A percentile compares a stretch with the other conserved stretches of the same genome.
These are phyloP conservation scores for Temnopleurus reevesii DNA, from an alignment of 53 echinoderm and acorn worm species.

Conservation along the genomic window DNA sequence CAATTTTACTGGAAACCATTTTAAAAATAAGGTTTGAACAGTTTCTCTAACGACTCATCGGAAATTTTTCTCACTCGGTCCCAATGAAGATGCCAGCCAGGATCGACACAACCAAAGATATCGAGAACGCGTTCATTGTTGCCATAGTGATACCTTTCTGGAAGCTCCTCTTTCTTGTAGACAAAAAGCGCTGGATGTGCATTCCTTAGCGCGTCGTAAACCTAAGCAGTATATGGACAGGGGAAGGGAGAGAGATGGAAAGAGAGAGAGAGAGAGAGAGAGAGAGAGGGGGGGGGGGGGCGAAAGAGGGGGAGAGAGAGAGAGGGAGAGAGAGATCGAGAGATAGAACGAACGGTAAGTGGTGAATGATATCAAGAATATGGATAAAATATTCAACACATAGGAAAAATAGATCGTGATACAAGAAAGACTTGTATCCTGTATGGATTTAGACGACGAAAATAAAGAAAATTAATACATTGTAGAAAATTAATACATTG, in stretches of 20 bases:
- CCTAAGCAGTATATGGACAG: slow-evolving; percentile 17
- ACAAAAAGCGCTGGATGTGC: slow-evolving; percentile 74
- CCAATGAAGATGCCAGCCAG: slow-evolving; percentile 60
- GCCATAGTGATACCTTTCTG: slow-evolving; percentile 71
- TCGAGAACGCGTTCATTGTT: slow-evolving; percentile 70
- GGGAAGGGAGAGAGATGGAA: background rate
- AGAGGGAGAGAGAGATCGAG: background rate
- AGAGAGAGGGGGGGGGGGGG: background rate
- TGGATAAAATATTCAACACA: too few relatives aligned
- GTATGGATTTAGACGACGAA: too few relatives aligned
- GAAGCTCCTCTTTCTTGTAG: slow-evolving; percentile 75
- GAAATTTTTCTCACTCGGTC: too few relatives aligned
- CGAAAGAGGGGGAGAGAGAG: background rate
- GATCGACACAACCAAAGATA: slow-evolving; percentile 72
- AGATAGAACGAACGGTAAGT: background rate
- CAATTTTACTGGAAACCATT: too few relatives aligned
- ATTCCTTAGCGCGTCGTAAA: slow-evolving; percentile 57
- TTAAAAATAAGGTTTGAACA: too few relatives aligned
- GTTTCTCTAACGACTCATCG: too few relatives aligned
- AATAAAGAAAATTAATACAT: too few relatives aligned
- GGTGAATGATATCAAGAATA: too few relatives aligned
- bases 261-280: background rate
- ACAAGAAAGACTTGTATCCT: too few relatives aligned
- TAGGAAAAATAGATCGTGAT: too few relatives aligned
- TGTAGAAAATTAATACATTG: too few relatives aligned